A percentile compares a stretch with the other conserved stretches of the same genome.
These are phyloP conservation scores for Papilio polytes DNA, from an alignment of 1,140 invertebrate genomes.

Conservation along the genomic window DNA sequence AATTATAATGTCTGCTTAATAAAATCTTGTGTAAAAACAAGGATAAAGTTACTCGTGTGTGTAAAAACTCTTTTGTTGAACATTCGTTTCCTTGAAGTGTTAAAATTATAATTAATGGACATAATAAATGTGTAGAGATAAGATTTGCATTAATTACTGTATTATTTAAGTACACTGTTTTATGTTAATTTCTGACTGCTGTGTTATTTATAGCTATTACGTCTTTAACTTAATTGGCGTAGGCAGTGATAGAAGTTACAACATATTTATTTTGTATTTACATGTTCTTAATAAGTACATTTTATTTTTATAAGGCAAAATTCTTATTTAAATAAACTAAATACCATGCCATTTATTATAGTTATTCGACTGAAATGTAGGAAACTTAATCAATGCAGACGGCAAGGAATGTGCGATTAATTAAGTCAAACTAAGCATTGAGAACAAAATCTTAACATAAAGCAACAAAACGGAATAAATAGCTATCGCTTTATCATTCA, in stretches of 20 bases:
- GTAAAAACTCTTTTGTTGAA: constrained; percentile 35
- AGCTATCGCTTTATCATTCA: constrained; percentile 58
- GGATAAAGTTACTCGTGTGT: constrained; percentile 37
- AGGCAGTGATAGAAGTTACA: not conserved
- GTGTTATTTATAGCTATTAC: constrained; percentile 1
- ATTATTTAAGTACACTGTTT: constrained; percentile 20
- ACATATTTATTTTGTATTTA: not conserved
- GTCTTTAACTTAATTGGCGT: constrained; percentile 10
- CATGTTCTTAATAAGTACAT: no score
- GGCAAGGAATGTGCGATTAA: constrained; percentile 1
- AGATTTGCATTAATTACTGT: constrained; percentile 21
- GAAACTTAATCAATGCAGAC: not conserved
- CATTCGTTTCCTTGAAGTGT: constrained; percentile 38
- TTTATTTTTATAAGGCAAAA: not conserved
- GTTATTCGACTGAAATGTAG: not conserved
- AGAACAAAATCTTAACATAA: constrained; percentile 11
- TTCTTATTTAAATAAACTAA: not conserved
- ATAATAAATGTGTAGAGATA: constrained; percentile 36
- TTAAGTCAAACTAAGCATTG: constrained; percentile 5
- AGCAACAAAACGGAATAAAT: constrained; percentile 50
- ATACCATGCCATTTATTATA: no score
- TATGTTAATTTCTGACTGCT: constrained; percentile 11
- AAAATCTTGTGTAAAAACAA: constrained; percentile 39
- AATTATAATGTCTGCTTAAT: constrained; percentile 38
- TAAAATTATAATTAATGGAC: constrained; percentile 36